phyloP scores from a whole-genome alignment of 2,113 vertebrate genomes.

The Ardeotis arabs region DNA sequence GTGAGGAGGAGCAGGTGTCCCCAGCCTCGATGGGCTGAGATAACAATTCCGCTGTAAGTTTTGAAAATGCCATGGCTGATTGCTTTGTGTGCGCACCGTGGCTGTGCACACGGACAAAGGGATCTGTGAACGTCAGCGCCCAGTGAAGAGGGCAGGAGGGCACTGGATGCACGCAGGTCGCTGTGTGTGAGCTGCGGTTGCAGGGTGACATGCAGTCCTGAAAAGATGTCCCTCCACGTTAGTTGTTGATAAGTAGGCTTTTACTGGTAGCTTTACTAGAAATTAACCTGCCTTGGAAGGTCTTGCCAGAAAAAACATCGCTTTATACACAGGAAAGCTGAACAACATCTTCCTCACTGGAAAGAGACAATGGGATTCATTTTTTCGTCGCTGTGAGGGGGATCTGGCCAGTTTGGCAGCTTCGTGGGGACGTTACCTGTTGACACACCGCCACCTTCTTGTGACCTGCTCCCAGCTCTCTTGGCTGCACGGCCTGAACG shows the following conservation, averaged over 20 bases:
- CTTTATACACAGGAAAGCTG: neutral
- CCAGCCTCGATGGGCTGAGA: neutral
- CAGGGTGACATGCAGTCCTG: accelerated
- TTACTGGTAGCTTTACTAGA: neutral
- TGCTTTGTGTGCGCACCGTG: accelerated
- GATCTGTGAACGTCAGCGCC: accelerated
- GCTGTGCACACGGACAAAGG: accelerated
- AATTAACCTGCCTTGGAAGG: neutral
- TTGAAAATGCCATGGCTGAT: neutral
- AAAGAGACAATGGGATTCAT: neutral
- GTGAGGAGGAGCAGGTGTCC: neutral
- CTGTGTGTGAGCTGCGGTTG: neutral
- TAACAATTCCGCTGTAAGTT: neutral
- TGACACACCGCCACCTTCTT: neutral
- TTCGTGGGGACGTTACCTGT: accelerated
- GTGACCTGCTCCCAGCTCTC: neutral
- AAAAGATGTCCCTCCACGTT: neutral
- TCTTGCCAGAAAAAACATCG: neutral
- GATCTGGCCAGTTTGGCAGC: neutral
- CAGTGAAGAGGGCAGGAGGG: neutral
- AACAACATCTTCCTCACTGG: neutral
- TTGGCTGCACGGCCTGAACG: neutral
- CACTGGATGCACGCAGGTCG: accelerated
- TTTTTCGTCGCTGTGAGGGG: neutral
- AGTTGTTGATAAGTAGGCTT: neutral